Evolutionary conservation across 53 echinoderm and acorn worm genomes (phyloP), one percentile per base, ranked within the genome.

Genomic region (Crossaster papposus): DNA sequence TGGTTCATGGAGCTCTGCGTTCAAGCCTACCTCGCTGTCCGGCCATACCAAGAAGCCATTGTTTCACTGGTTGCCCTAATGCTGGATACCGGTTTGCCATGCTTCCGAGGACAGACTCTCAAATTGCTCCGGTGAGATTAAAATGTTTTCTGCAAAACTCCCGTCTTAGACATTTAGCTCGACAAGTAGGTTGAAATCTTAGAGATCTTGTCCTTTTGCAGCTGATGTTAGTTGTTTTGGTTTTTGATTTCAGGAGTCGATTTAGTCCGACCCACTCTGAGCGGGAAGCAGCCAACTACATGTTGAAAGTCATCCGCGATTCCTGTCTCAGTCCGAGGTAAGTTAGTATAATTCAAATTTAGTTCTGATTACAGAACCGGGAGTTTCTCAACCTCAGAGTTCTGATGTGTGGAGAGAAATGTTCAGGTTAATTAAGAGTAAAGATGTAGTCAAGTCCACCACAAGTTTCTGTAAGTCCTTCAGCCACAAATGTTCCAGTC

Each of bases 81-180:
- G 97, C 77, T 97, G 94, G 97, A 97, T 72, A 97, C 97, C 63
- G 97, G 97, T 51, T 81, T 97, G n/a, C 97, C 97, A 55, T 97
- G 97, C 89, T 97, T 97, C 92, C 93, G 95, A 71, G 97, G 95
- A 62, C 95, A 97, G 80, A 95, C 97, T 15, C 86, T 97, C 74
- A 97, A 97, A 44, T 81, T 97, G 20, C 91, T 97, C 10, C 95
- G 96, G 96, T 96, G 79, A 79, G 93, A n/a, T 54, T 8, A 55
- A 0, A 23, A 28, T 54, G 13, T 14, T 68, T 68, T 58, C 58
- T 3, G 17, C 0, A 26, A 28, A 26, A 0, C 68, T 54, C 29
- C 11, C 9, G 44, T 44, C 44, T 15, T 81, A 44, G 22, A 4
- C 12, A 18, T 58, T 58, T 14, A 18, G 2, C 2, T 58, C 2